Evolutionary conservation across 2,113 vertebrate species (phyloP).

Genomic region (Gopherus evgoodei): DNA sequence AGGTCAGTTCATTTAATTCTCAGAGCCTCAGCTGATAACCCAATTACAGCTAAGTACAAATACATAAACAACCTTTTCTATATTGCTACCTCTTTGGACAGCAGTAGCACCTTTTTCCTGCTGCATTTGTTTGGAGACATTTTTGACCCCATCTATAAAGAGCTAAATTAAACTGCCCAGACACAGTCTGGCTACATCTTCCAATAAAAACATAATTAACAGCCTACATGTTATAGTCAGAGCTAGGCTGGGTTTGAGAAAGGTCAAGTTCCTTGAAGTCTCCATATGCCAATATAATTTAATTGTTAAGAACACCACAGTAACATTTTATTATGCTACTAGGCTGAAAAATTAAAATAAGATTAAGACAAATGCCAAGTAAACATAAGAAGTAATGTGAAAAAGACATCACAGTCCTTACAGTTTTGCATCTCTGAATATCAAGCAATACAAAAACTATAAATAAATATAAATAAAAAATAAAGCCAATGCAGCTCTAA

Average conservation of each 20-base stretch:
- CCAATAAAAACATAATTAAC: slow-evolving; percentile 64
- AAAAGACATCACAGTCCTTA: slow-evolving; percentile 44
- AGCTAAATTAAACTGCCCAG: slow-evolving; percentile 31
- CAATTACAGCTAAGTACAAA: slow-evolving; percentile 46
- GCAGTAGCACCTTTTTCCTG: not conserved
- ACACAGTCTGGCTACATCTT: not conserved
- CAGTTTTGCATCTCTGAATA: slow-evolving; percentile 46
- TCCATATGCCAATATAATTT: slow-evolving; percentile 64
- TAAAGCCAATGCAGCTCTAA: not conserved
- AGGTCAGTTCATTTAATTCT: slow-evolving; percentile 66
- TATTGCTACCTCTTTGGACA: slow-evolving; percentile 25
- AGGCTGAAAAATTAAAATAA: slow-evolving; percentile 58
- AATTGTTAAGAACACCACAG: slow-evolving; percentile 46
- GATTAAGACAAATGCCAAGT: slow-evolving; percentile 74
- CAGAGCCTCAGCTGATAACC: slow-evolving; percentile 57
- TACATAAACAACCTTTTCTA: slow-evolving; percentile 57
- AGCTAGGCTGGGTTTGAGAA: slow-evolving; percentile 58
- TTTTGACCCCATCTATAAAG: not conserved
- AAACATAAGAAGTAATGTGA: slow-evolving; percentile 62
- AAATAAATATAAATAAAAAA: not conserved
- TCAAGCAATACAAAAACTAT: slow-evolving; percentile 6
- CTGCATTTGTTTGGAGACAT: not conserved
- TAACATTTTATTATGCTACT: slow-evolving; percentile 64
- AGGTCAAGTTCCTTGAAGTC: slow-evolving; percentile 71
- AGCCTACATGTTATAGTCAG: slow-evolving; percentile 40